Conservation (phyloP, 2,888 invertebrate genomes). For the Neuroscelio doddi region DNA sequence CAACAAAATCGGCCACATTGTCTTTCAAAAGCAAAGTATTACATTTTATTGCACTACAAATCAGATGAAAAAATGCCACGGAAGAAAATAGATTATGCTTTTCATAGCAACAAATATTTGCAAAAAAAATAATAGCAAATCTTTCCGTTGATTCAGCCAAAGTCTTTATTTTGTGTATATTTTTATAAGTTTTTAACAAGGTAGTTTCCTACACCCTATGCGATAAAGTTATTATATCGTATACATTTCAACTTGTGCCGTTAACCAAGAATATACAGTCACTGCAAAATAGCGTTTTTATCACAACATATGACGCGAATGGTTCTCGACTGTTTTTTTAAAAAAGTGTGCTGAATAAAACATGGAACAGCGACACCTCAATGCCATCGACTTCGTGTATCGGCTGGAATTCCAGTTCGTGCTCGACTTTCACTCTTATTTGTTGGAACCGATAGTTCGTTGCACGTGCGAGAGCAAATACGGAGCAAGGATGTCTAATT, state of each 20-base stretch:
- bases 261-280: slow-evolving; percentile 22
- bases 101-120: too few species aligned
- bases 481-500: slow-evolving; percentile 56
- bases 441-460: slow-evolving; percentile 50
- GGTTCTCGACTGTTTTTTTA: slow-evolving; percentile 14
- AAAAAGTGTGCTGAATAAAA: slow-evolving; percentile 36
- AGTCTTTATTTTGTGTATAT: too few species aligned
- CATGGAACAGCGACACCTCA: slow-evolving; percentile 54
- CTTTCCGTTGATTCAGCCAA: too few species aligned
- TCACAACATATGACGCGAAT: slow-evolving; percentile 13
- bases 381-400: slow-evolving; percentile 53
- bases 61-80: too few species aligned
- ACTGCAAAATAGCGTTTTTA: slow-evolving; percentile 15
- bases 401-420: slow-evolving; percentile 59
- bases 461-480: slow-evolving; percentile 49
- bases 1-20: too few species aligned
- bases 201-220: not conserved
- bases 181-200: not conserved
- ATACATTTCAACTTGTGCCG: slow-evolving; percentile 26
- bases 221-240: not conserved
- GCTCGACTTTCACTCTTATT: slow-evolving; percentile 64
- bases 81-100: too few species aligned
- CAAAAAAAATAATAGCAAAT: too few species aligned
- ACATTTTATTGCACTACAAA: too few species aligned
- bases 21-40: not conserved